Evolutionary conservation across 2,888 invertebrate genomes (phyloP), one percentile per base, ranked within the genome.

Genomic region (Aphidius colemani): DNA sequence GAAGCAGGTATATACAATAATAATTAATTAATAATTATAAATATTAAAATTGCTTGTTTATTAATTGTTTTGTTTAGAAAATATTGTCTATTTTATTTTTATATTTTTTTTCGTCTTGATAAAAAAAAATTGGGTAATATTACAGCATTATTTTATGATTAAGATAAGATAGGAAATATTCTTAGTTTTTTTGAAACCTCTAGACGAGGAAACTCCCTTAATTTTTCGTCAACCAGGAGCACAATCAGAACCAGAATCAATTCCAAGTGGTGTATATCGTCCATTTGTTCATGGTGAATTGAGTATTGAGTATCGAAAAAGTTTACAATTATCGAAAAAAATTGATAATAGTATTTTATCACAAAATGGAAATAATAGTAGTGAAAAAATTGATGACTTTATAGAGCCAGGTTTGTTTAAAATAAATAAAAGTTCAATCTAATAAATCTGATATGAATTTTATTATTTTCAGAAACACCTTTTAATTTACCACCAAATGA

Each of bases 251-350:
- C 71, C 70, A 59, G 75, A 76, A 6, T 63, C 62, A 13, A 78
- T 78, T 74, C 66, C 75, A 0, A 67, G 70, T 8, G 83, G 83
- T 3, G 78, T 77, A 3, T 83, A 83, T 68, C 77, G 76, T 39
- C 81, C 83, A 5, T 78, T 79, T 64, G 78, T 78, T 63, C 82
- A 80, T 41, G 78, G 80, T 3, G 82, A 82, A 59, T 70, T 78
- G n/a, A 69, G 76, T 1, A 61, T 70, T 18, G 80, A 79, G 61
- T 79, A 78, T 63, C 72, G 75, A 53, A 79, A 77, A 48, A 79
- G 77, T 57, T 39, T 78, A 9, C 69, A 69, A 18, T 70, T 59
- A 56, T 64, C 70, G 11, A 72, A 71, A 60, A 64, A 68, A n/a
- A 75, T 76, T 64, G 71, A 74, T 3, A 68, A 70, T 59, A 71